These are phyloP conservation scores for Pachymerium ferrugineum DNA, from an alignment of 2,888 invertebrate species.

Conservation along the genomic window DNA sequence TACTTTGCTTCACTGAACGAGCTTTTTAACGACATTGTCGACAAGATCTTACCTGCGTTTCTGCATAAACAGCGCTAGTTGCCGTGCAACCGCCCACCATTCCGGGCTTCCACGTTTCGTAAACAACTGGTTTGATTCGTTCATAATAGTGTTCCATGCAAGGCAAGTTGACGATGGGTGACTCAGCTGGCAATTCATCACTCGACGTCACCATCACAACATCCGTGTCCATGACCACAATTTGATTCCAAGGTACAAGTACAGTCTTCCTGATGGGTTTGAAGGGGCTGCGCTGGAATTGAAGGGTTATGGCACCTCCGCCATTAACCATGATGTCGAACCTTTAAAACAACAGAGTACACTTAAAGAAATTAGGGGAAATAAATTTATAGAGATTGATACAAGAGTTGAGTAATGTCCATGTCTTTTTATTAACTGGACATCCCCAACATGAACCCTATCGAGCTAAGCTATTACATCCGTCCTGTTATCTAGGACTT, in stretches of 20 bases:
- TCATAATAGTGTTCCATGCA: slow-evolving; percentile 87
- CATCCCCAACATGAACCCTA: background rate
- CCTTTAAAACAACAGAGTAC: slow-evolving; percentile 41
- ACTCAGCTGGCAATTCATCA: slow-evolving; percentile 56
- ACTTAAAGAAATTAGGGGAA: too few relatives aligned
- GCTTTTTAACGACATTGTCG: background rate
- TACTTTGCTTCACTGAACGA: too few relatives aligned
- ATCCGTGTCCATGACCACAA: slow-evolving; percentile 79
- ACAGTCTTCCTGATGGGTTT: slow-evolving; percentile 80
- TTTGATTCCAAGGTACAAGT: slow-evolving; percentile 93
- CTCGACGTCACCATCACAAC: slow-evolving; percentile 69
- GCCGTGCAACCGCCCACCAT: slow-evolving; percentile 93
- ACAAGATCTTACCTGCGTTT: slow-evolving; percentile 39
- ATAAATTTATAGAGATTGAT: too few relatives aligned
- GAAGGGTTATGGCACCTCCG: slow-evolving; percentile 92
- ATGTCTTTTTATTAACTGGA: too few relatives aligned
- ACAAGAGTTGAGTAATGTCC: too few relatives aligned
- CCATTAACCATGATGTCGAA: slow-evolving; percentile 98
- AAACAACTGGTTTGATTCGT: slow-evolving; percentile 83
- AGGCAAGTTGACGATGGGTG: slow-evolving; percentile 56
- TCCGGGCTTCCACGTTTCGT: slow-evolving; percentile 91
- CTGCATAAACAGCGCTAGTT: slow-evolving; percentile 66
- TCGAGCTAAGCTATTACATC: slow-evolving; percentile 5
- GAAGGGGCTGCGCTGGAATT: slow-evolving; percentile 88
- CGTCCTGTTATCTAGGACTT: slow-evolving; percentile 24